A percentile compares a stretch with the other conserved stretches of the same genome.
Evolutionary conservation across 2,888 invertebrate genomes (phyloP).

Genomic region (Pammene aurita): DNA sequence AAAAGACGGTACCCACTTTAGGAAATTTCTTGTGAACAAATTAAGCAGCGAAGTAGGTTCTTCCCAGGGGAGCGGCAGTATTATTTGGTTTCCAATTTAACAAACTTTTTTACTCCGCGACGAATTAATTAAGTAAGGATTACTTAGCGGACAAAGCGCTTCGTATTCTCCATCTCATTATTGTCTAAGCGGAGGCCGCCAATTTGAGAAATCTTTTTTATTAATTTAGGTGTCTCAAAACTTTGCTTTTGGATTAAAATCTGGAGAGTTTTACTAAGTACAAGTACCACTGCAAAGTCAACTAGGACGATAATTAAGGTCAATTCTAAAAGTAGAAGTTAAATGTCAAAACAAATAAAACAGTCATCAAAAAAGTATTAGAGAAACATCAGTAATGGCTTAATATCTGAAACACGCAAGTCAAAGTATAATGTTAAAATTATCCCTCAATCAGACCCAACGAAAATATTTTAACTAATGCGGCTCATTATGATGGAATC

Average conservation of each 20-base stretch:
- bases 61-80: conserved; percentile 54
- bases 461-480: background rate
- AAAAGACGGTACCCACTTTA: conserved; percentile 57
- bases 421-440: background rate
- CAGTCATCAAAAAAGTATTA: conserved; percentile 17
- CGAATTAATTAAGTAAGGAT: conserved; percentile 70
- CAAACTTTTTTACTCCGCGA: conserved; percentile 62
- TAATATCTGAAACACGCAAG: conserved; percentile 2
- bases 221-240: conserved; percentile 47
- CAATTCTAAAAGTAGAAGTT: background rate
- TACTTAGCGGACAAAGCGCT: conserved; percentile 58
- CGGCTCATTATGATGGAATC: background rate
- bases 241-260: conserved; percentile 22
- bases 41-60: conserved; percentile 59
- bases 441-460: background rate
- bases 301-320: background rate
- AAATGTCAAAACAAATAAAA: conserved; percentile 1
- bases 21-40: conserved; percentile 66
- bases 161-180: conserved; percentile 61
- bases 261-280: conserved; percentile 1
- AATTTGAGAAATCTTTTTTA: conserved; percentile 44
- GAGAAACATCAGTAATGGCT: conserved; percentile 18
- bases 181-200: conserved; percentile 36
- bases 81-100: conserved; percentile 62
- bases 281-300: background rate